A percentile compares a stretch with the other conserved stretches of the same genome.
phyloP scores from a whole-genome alignment of 2,888 invertebrate species.

The Prosapia bicincta region DNA sequence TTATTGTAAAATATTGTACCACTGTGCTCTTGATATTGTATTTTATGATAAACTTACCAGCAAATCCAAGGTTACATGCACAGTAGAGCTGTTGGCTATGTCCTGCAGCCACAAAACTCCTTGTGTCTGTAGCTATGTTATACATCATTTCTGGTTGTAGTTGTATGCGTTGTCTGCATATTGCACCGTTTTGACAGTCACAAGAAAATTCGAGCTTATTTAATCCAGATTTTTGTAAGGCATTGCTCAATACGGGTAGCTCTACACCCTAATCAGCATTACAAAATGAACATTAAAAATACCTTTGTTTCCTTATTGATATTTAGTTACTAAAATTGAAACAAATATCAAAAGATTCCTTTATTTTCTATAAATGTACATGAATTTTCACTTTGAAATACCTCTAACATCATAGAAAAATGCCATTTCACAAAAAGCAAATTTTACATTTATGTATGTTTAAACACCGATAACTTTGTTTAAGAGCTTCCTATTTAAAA shows the following conservation, averaged over 20 bases:
- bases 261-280: conserved; percentile 32
- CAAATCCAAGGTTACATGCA: conserved; percentile 78
- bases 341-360: too few species aligned
- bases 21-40: too few species aligned
- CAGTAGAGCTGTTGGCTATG: conserved; percentile 73
- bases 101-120: conserved; percentile 72
- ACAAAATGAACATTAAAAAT: neutral
- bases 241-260: conserved; percentile 35
- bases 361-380: too few species aligned
- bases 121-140: conserved; percentile 66
- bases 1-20: too few species aligned
- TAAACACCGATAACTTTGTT: too few species aligned
- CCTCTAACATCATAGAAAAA: too few species aligned
- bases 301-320: too few species aligned
- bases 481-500: too few species aligned
- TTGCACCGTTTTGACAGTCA: conserved; percentile 61
- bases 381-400: too few species aligned
- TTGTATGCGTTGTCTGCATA: conserved; percentile 66
- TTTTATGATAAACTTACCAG: conserved; percentile 48
- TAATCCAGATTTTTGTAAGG: conserved; percentile 37
- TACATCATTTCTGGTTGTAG: conserved; percentile 60
- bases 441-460: too few species aligned
- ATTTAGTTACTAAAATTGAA: neutral
- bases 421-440: too few species aligned
- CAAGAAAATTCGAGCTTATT: conserved; percentile 53